Evolutionary conservation across 2,888 invertebrate species (phyloP).

Genomic region (Morpho achilles): DNA sequence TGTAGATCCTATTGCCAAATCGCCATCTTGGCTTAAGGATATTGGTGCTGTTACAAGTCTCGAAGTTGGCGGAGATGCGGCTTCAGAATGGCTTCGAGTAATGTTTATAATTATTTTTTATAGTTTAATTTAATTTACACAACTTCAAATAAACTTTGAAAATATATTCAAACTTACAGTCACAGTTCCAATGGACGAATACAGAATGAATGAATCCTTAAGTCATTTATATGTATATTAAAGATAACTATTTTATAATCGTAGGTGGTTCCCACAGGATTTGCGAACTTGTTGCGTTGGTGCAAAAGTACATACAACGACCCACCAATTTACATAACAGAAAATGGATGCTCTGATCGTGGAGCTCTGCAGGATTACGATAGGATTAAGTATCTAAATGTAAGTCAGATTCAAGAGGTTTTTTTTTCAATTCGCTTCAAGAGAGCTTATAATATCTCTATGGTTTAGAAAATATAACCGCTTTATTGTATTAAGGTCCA

Average conservation of each 20-base stretch:
- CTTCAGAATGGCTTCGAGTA: constrained; percentile 73
- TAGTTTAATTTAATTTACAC: too few species aligned
- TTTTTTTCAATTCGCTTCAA: too few species aligned
- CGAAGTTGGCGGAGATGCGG: constrained; percentile 68
- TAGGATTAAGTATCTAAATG: constrained; percentile 74
- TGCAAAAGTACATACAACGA: constrained; percentile 78
- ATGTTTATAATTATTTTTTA: constrained; percentile 8
- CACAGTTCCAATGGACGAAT: too few species aligned
- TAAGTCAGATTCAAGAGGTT: constrained; percentile 35
- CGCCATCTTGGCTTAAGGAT: constrained; percentile 73
- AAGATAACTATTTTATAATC: neutral
- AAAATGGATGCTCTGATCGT: constrained; percentile 79
- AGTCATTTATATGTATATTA: too few species aligned
- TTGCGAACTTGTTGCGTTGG: constrained; percentile 78
- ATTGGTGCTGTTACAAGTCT: constrained; percentile 65
- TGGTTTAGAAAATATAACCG: too few species aligned
- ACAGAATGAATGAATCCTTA: too few species aligned
- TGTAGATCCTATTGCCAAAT: constrained; percentile 60
- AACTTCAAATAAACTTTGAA: too few species aligned
- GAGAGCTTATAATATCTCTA: too few species aligned
- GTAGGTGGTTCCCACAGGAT: constrained; percentile 80
- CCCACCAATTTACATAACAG: constrained; percentile 79
- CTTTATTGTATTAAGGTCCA: too few species aligned
- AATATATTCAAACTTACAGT: too few species aligned
- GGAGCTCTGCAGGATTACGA: constrained; percentile 67